These are phyloP conservation scores for Cheilosia urbana DNA, from an alignment of 2,888 invertebrate genomes.

Conservation along the genomic window DNA sequence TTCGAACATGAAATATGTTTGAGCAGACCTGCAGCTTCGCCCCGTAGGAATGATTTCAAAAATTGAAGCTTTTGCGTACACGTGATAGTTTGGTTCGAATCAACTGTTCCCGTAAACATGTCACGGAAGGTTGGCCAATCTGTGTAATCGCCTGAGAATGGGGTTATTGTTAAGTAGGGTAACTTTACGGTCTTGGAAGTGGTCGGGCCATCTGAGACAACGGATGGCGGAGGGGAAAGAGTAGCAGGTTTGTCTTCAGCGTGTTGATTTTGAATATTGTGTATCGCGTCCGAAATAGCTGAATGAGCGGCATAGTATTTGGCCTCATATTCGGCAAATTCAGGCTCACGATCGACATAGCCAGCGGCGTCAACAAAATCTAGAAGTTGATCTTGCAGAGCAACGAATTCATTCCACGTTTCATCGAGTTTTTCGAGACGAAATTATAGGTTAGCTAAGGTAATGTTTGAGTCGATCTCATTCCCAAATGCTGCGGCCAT, in stretches of 20 bases:
- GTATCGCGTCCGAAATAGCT: too few relatives aligned
- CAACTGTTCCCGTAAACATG: too few relatives aligned
- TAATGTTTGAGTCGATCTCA: not conserved
- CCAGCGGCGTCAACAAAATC: not conserved
- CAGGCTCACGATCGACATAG: too few relatives aligned
- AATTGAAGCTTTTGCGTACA: constrained; percentile 5
- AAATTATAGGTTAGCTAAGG: not conserved
- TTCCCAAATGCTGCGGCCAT: not conserved
- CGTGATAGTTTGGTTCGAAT: not conserved
- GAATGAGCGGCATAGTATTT: too few relatives aligned
- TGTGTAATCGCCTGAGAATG: constrained; percentile 12
- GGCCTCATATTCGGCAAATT: too few relatives aligned
- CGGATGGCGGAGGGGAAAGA: not conserved
- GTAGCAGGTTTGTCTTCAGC: too few relatives aligned
- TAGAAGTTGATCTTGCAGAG: not conserved
- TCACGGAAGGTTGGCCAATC: constrained; percentile 20
- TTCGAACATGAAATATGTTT: constrained; percentile 3
- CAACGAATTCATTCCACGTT: too few relatives aligned
- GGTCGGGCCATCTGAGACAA: not conserved
- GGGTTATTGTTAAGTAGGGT: not conserved
- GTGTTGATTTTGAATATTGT: too few relatives aligned
- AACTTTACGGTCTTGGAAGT: not conserved
- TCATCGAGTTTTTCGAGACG: not conserved
- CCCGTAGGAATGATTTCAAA: not conserved
- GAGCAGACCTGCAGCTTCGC: not conserved